Percentiles rank a stretch among this genome's conserved stretches.
Evolutionary conservation across 1,140 invertebrate species (phyloP).

Genomic region (Orius insidiosus): DNA sequence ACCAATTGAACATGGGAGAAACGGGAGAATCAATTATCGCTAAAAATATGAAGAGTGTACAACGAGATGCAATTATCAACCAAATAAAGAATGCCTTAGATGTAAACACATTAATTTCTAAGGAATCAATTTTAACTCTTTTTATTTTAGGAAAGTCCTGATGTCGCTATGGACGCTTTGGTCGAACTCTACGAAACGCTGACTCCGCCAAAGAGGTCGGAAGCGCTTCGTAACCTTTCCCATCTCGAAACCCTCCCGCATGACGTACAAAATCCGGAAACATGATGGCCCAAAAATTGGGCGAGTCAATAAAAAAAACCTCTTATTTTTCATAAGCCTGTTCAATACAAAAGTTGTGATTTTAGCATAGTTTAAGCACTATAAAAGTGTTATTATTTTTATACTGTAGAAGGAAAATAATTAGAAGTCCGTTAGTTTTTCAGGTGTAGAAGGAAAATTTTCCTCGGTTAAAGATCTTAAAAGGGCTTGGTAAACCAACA

Average conservation of each 20-base stretch:
- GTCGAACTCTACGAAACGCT: constrained; percentile 61
- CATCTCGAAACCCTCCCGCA: constrained; percentile 33
- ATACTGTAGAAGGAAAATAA: no score
- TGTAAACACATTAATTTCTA: no score
- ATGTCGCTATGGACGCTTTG: constrained; percentile 61
- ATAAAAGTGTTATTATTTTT: no score
- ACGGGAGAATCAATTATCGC: constrained; percentile 43
- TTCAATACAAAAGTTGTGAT: no score
- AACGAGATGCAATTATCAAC: constrained; percentile 59
- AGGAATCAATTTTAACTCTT: no score
- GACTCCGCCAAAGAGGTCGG: constrained; percentile 50
- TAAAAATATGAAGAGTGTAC: constrained; percentile 66
- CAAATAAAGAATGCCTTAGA: constrained; percentile 49
- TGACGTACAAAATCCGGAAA: constrained; percentile 4
- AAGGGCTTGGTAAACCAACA: no score
- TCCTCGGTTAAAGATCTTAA: no score
- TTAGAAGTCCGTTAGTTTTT: no score
- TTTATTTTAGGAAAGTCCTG: constrained; percentile 47
- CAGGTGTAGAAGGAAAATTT: no score
- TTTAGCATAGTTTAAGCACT: no score
- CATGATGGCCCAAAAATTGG: neutral
- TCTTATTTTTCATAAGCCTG: no score
- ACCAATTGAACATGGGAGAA: constrained; percentile 35
- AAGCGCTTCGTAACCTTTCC: constrained; percentile 53
- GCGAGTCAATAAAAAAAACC: no score